A percentile compares a stretch with the other conserved stretches of the same genome.
Evolutionary conservation across 2,113 vertebrate species (phyloP).

Genomic region (Xiphorhynchus elegans): DNA sequence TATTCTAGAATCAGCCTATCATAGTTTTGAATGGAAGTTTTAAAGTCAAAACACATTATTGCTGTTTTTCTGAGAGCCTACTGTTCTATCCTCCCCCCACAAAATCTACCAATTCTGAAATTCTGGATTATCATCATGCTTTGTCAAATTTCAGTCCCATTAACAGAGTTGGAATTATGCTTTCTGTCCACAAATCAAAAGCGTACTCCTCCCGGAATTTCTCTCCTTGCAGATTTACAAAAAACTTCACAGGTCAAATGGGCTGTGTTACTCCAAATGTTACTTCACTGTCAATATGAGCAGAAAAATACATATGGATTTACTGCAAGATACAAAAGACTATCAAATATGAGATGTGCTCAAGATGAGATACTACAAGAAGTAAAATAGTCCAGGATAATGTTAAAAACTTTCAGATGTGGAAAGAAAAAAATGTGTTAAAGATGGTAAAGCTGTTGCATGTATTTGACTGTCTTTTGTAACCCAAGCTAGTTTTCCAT

Average conservation of each 20-base stretch:
- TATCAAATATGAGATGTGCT: background rate
- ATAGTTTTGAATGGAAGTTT: background rate
- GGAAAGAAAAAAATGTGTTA: background rate
- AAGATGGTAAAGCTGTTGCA: background rate
- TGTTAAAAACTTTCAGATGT: background rate
- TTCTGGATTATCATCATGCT: background rate
- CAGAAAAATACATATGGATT: background rate
- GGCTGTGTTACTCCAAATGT: background rate
- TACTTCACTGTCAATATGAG: background rate
- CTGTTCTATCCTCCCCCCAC: background rate
- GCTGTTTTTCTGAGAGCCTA: background rate
- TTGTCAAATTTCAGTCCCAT: background rate
- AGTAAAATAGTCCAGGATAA: background rate
- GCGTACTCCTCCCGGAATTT: background rate
- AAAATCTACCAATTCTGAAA: background rate
- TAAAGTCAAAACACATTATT: background rate
- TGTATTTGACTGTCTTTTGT: background rate
- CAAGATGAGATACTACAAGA: background rate
- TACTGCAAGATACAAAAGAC: background rate
- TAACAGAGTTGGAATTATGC: background rate
- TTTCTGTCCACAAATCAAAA: background rate
- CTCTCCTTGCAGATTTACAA: background rate
- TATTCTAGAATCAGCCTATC: background rate
- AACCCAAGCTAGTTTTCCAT: background rate
- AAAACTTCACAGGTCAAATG: background rate